phyloP scores from a whole-genome alignment of 1,140 invertebrate species.

The Metopolophium dirhodum region DNA sequence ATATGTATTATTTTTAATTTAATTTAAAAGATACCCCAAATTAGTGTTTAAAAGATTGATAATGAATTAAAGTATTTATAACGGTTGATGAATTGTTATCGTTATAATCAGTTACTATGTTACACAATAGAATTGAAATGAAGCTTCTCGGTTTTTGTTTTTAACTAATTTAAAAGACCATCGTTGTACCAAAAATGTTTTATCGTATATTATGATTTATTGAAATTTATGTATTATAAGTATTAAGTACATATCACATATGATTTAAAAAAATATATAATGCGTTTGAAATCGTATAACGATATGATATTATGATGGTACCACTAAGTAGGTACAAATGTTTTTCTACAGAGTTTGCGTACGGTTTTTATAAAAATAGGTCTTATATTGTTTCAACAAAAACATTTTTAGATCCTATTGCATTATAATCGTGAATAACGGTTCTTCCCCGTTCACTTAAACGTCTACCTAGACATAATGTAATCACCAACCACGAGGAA shows the following conservation, averaged over 20 bases:
- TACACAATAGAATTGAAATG: neutral
- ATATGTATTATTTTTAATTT: neutral
- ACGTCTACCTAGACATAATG: neutral
- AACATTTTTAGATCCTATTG: neutral
- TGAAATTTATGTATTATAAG: too few relatives aligned
- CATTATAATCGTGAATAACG: neutral
- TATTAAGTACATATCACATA: too few relatives aligned
- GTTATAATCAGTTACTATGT: neutral
- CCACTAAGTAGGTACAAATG: neutral
- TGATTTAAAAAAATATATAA: neutral
- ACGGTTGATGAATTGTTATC: neutral
- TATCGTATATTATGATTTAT: neutral
- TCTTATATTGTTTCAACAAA: neutral
- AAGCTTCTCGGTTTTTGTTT: neutral
- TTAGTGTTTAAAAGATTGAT: too few relatives aligned
- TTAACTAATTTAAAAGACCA: neutral
- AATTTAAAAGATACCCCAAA: neutral
- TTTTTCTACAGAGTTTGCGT: neutral
- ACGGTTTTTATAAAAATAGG: neutral
- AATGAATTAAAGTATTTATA: neutral
- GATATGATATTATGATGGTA: neutral
- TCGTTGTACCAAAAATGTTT: neutral
- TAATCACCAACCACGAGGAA: neutral
- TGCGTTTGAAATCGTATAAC: neutral
- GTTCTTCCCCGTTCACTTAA: neutral